Conservation (phyloP, 2,113 vertebrate species). For the Struthio camelus region DNA sequence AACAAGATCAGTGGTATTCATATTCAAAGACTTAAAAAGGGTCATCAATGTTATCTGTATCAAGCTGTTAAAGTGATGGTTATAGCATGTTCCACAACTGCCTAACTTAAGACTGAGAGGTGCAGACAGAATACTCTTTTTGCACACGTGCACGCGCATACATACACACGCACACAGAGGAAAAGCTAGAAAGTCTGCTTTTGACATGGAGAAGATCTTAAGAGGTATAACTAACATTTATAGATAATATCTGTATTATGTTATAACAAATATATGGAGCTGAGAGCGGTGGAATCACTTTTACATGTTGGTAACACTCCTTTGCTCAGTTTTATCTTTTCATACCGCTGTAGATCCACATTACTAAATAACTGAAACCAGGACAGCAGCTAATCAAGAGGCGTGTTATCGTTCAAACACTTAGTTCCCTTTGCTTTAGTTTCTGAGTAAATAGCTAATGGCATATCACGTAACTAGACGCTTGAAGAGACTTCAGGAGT, state of each 20-base stretch:
- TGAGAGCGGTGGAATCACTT: not conserved
- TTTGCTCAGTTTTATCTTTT: not conserved
- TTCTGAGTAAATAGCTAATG: not conserved
- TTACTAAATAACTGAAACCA: not conserved
- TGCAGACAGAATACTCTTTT: not conserved
- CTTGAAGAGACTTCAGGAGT: not conserved
- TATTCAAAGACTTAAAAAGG: not conserved
- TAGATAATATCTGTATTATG: not conserved
- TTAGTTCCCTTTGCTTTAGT: not conserved
- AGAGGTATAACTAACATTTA: not conserved
- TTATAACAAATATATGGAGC: not conserved
- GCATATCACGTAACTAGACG: not conserved
- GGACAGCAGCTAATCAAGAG: not conserved
- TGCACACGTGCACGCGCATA: not conserved
- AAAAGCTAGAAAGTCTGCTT: not conserved
- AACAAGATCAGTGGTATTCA: not conserved
- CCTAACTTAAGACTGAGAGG: not conserved
- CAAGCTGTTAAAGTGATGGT: not conserved
- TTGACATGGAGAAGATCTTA: not conserved
- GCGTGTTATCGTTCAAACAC: not conserved
- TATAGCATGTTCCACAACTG: not conserved
- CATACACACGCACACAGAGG: too few relatives aligned
- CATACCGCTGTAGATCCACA: not conserved
- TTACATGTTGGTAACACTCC: not conserved
- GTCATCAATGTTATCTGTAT: not conserved